Percentiles rank a stretch among this genome's conserved stretches.
Evolutionary conservation across 2,113 vertebrate species (phyloP).

Genomic region (pig (Sus scrofa)): DNA sequence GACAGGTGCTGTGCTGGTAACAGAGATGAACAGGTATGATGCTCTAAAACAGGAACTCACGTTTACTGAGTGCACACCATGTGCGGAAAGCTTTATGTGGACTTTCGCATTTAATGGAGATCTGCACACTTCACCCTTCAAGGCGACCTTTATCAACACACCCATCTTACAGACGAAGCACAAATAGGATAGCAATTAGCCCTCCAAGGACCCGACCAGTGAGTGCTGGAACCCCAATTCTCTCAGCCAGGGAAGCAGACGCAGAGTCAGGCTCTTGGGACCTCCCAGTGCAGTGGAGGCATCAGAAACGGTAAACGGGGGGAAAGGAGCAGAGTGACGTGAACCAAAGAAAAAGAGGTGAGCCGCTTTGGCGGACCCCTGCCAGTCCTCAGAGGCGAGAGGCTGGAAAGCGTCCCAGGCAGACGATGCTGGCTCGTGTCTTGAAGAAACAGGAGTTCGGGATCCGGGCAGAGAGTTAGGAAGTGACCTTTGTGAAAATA

Average conservation of each 20-base stretch:
- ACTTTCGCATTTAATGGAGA: background rate
- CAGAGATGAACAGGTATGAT: rapidly evolving
- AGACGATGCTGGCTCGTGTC: background rate
- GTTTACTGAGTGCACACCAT: background rate
- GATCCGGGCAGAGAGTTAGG: background rate
- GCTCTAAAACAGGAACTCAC: background rate
- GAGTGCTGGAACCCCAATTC: background rate
- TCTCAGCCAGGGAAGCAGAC: background rate
- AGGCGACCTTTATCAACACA: background rate
- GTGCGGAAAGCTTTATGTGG: background rate
- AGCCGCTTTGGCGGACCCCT: background rate
- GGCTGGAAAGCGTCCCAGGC: background rate
- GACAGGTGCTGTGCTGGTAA: slow-evolving; percentile 6
- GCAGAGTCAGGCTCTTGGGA: background rate
- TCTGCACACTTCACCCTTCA: background rate
- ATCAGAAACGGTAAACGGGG: too few species aligned
- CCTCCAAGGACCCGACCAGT: background rate
- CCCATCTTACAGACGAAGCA: background rate
- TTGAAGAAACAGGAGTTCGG: background rate
- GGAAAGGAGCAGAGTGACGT: background rate
- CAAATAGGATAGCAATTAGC: background rate
- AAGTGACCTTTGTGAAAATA: background rate
- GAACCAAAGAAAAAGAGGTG: background rate
- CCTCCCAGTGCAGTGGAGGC: background rate
- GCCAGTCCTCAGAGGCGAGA: background rate